Evolutionary conservation across 2,888 invertebrate genomes (phyloP).

Genomic region (Palloptera scutellata): DNA sequence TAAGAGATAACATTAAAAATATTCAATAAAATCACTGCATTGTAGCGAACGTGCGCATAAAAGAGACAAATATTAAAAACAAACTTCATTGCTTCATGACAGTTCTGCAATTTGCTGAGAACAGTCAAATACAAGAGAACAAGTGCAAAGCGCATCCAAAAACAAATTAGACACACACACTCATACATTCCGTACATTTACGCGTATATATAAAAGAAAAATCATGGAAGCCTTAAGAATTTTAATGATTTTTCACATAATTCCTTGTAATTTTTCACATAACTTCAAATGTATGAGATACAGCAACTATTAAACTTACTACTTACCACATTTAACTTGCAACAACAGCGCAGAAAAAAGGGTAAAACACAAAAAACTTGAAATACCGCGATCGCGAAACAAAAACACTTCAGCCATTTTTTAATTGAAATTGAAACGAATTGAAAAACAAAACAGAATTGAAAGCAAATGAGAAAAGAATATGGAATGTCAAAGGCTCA

Average conservation of each 20-base stretch:
- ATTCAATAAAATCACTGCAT: neutral
- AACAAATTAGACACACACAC: slow-evolving; percentile 29
- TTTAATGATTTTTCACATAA: slow-evolving; percentile 18
- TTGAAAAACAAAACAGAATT: slow-evolving; percentile 23
- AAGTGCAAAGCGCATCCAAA: slow-evolving; percentile 12
- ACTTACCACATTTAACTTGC: slow-evolving; percentile 49
- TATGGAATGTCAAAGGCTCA: neutral
- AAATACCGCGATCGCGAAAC: slow-evolving; percentile 46
- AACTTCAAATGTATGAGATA: slow-evolving; percentile 16
- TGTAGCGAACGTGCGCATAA: neutral
- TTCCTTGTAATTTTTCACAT: slow-evolving; percentile 23
- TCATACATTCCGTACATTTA: slow-evolving; percentile 38
- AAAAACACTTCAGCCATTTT: slow-evolving; percentile 50
- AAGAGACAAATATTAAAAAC: neutral
- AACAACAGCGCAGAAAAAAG: slow-evolving; percentile 46
- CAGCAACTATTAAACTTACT: neutral
- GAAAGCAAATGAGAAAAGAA: slow-evolving; percentile 5
- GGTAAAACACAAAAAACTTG: slow-evolving; percentile 51
- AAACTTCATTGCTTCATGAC: neutral
- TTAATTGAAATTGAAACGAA: slow-evolving; percentile 35
- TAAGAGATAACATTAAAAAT: neutral
- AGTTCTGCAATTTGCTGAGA: neutral
- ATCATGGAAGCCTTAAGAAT: slow-evolving; percentile 35
- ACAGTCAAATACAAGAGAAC: neutral
- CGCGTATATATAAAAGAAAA: slow-evolving; percentile 24